Evolutionary conservation across 2,113 vertebrate species (phyloP).

Genomic region (Rhinolophus ferrumequinum): DNA sequence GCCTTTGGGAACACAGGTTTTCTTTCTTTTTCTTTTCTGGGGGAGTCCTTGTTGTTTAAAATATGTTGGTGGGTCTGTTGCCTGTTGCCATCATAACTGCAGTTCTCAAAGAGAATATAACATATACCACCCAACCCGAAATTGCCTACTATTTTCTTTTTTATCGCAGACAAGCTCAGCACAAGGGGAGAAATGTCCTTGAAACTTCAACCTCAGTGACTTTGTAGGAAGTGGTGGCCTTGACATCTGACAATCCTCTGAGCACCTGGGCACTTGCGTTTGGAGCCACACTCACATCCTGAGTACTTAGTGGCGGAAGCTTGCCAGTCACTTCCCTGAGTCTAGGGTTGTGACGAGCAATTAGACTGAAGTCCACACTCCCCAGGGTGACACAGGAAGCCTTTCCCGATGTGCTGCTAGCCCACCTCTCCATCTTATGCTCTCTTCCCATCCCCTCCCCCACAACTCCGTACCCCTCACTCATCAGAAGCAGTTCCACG

Average conservation of each 20-base stretch:
- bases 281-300: neutral
- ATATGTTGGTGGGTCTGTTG: neutral
- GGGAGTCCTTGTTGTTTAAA: constrained; percentile 62
- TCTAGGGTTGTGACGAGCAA: neutral
- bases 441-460: neutral
- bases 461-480: neutral
- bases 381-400: neutral
- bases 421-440: rapidly evolving
- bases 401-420: neutral
- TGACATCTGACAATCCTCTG: neutral
- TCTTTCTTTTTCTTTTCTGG: neutral
- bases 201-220: neutral
- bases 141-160: constrained; percentile 2
- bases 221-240: neutral
- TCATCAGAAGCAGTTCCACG: neutral
- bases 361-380: neutral
- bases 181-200: neutral
- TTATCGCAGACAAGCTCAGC: constrained; percentile 26
- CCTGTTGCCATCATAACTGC: neutral
- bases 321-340: neutral
- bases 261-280: neutral
- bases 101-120: neutral
- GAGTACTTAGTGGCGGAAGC: neutral
- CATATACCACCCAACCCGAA: constrained; percentile 6
- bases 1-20: constrained; percentile 50